These are phyloP conservation scores for Caenorhabditis virilis DNA, from an alignment of 2,888 invertebrate species.

Conservation along the genomic window DNA sequence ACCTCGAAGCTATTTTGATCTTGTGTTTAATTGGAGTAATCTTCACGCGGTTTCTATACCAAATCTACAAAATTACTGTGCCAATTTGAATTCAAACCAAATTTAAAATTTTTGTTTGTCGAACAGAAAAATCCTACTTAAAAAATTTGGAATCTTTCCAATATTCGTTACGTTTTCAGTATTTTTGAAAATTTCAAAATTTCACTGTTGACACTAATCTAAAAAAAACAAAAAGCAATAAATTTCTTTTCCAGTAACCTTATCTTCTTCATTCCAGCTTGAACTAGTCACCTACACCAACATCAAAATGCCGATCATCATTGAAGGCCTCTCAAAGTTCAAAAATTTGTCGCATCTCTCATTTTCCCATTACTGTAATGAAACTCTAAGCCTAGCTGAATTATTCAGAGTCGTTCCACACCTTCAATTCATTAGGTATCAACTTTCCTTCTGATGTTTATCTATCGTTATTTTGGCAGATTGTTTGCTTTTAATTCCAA, in stretches of 20 bases:
- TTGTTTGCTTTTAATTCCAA: conserved; percentile 13
- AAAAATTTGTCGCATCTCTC: conserved; percentile 1
- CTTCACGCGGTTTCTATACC: no score
- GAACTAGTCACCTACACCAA: conserved; percentile 5
- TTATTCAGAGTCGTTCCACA: background rate
- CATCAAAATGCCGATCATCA: background rate
- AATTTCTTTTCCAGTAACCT: background rate
- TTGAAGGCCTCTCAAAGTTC: conserved; percentile 4
- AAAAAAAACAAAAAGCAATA: background rate
- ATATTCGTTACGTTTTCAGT: no score
- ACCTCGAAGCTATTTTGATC: no score
- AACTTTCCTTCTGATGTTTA: background rate
- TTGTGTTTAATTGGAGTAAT: no score
- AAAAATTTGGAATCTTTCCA: no score
- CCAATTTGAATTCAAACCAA: no score
- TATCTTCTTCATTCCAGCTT: conserved; percentile 15
- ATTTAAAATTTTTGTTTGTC: no score
- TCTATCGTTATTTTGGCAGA: background rate
- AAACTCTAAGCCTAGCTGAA: conserved; percentile 5
- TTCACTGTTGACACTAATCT: background rate
- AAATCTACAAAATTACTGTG: no score
- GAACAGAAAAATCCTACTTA: no score
- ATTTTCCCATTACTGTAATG: conserved; percentile 11
- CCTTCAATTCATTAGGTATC: background rate
- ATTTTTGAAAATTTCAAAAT: background rate